phyloP scores from a whole-genome alignment of 2,888 invertebrate species.

The Papilio demoleus region DNA sequence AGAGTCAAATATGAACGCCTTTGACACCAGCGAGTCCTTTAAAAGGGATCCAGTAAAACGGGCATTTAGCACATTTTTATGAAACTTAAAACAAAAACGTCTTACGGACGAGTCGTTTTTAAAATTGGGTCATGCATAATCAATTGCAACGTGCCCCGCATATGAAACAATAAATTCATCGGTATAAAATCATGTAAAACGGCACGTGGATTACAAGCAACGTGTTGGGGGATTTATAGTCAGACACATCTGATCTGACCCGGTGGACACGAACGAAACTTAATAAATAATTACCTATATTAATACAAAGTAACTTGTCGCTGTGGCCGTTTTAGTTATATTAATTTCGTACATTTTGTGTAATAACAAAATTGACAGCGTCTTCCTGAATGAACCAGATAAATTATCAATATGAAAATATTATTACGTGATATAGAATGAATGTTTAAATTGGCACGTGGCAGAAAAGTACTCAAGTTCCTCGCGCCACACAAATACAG shows the following conservation, averaged over 20 bases:
- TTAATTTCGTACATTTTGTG: too few species aligned
- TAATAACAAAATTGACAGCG: too few species aligned
- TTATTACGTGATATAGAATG: too few species aligned
- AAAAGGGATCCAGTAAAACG: background rate
- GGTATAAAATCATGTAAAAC: conserved; percentile 21
- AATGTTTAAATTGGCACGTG: too few species aligned
- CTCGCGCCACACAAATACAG: too few species aligned
- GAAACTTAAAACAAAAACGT: conserved; percentile 1
- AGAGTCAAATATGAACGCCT: background rate
- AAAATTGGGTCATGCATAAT: conserved; percentile 35
- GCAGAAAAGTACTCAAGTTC: too few species aligned
- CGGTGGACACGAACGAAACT: background rate
- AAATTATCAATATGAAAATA: too few species aligned
- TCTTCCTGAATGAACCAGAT: too few species aligned
- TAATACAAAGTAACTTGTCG: too few species aligned
- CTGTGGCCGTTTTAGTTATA: too few species aligned
- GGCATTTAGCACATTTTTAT: conserved; percentile 7
- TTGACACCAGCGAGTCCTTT: background rate
- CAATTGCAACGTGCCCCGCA: conserved; percentile 35
- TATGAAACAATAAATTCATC: conserved; percentile 34
- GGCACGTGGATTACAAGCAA: conserved; percentile 29
- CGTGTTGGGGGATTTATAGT: conserved; percentile 1
- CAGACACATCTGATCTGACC: background rate
- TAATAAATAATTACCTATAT: too few species aligned
- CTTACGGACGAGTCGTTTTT: conserved; percentile 14